phyloP scores from a whole-genome alignment of 2,888 invertebrate genomes.

The Xylocampa areola region DNA sequence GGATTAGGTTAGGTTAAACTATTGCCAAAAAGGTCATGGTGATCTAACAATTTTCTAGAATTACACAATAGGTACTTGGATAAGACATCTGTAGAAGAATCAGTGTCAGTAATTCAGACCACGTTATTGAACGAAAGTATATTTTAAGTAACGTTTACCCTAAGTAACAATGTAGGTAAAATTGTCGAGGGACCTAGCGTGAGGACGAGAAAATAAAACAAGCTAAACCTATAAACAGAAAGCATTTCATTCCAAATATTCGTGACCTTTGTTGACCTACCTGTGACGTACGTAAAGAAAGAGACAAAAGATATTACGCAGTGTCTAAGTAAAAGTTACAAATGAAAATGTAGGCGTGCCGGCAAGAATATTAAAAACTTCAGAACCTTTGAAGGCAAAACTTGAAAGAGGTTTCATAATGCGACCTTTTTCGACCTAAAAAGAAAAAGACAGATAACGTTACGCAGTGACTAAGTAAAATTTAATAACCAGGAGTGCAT shows the following conservation, averaged over 20 bases:
- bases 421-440: conserved; percentile 14
- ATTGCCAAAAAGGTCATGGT: too few relatives aligned
- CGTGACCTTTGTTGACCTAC: conserved; percentile 59
- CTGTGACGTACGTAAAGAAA: conserved; percentile 47
- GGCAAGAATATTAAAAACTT: conserved; percentile 6
- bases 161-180: conserved; percentile 5
- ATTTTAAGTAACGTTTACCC: too few relatives aligned
- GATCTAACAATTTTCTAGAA: too few relatives aligned
- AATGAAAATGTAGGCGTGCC: conserved; percentile 35
- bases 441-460: conserved; percentile 4
- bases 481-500: conserved; percentile 30
- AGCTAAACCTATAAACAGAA: conserved; percentile 20
- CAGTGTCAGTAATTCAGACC: too few relatives aligned
- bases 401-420: not conserved
- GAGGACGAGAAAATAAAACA: conserved; percentile 13
- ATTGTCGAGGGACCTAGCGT: conserved; percentile 13
- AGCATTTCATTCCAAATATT: conserved; percentile 41
- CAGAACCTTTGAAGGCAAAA: not conserved
- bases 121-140: too few relatives aligned
- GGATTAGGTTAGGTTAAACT: too few relatives aligned
- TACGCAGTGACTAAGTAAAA: not conserved
- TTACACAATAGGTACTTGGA: too few relatives aligned
- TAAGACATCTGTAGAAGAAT: too few relatives aligned
- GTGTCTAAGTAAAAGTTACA: conserved; percentile 27
- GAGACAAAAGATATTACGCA: conserved; percentile 36